phyloP scores from a whole-genome alignment of 1,140 invertebrate genomes.

The Cecropterus lyciades region DNA sequence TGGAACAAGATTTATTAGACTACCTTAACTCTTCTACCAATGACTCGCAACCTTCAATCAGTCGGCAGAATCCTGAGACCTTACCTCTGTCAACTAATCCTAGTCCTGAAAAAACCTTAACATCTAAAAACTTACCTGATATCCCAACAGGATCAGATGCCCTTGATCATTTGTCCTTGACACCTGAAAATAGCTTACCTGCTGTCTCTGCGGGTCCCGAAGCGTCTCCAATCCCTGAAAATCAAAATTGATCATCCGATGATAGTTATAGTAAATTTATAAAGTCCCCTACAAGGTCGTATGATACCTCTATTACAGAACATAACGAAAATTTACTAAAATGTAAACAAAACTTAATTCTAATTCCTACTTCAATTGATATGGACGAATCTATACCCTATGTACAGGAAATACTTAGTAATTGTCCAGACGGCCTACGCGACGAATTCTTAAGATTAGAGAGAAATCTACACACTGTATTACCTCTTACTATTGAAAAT shows the following conservation, averaged over 20 bases:
- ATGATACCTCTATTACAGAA: conserved; percentile 23
- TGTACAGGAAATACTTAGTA: conserved; percentile 27
- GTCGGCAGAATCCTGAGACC: too few relatives aligned
- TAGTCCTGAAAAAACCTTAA: too few relatives aligned
- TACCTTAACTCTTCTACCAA: too few relatives aligned
- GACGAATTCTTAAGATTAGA: conserved; percentile 29
- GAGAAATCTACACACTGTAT: conserved; percentile 28
- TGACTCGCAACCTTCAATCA: too few relatives aligned
- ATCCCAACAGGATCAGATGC: too few relatives aligned
- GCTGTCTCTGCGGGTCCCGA: not conserved
- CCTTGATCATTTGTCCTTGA: too few relatives aligned
- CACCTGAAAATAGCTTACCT: too few relatives aligned
- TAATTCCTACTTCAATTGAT: conserved; percentile 37
- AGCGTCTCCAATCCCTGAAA: too few relatives aligned
- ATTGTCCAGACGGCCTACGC: conserved; percentile 12
- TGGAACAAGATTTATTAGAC: too few relatives aligned
- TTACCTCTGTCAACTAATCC: too few relatives aligned
- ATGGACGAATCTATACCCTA: conserved; percentile 39
- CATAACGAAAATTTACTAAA: conserved; percentile 24
- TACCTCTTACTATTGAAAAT: conserved; percentile 15
- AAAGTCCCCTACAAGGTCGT: conserved; percentile 41
- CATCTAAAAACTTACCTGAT: too few relatives aligned
- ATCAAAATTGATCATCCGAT: not conserved
- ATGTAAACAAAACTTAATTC: conserved; percentile 10
- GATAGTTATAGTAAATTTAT: conserved; percentile 30